Conservation (phyloP, 2,888 invertebrate genomes). For the Panorpa germanica region DNA sequence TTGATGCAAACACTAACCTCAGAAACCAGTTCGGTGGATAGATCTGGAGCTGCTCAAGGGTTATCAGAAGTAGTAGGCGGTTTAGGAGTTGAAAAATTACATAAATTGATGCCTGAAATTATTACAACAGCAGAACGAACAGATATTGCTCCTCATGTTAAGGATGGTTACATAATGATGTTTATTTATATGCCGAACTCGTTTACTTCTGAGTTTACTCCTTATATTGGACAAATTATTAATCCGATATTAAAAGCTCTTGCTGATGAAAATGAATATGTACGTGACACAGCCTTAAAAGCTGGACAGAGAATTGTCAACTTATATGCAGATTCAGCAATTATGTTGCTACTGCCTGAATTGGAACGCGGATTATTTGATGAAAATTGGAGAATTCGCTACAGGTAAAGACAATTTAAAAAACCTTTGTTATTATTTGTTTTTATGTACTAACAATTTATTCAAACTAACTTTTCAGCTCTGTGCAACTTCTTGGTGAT, state of each 20-base stretch:
- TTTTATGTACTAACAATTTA: conserved; percentile 4
- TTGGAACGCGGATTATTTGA: conserved; percentile 88
- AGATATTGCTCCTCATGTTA: conserved; percentile 90
- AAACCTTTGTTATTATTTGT: background rate
- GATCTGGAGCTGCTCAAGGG: conserved; percentile 91
- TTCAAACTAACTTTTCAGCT: conserved; percentile 42
- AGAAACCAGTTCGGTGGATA: conserved; percentile 86
- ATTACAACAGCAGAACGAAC: conserved; percentile 83
- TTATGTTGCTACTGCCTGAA: conserved; percentile 81
- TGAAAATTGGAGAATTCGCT: conserved; percentile 96
- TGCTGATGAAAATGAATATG: conserved; percentile 98
- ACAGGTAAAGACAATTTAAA: too few relatives aligned
- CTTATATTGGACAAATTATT: conserved; percentile 91
- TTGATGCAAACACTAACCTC: conserved; percentile 94
- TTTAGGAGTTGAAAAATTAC: conserved; percentile 83
- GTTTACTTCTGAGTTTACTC: conserved; percentile 87
- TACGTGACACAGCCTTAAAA: conserved; percentile 88
- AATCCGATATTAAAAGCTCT: conserved; percentile 92
- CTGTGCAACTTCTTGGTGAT: conserved; percentile 90
- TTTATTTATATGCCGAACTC: conserved; percentile 98
- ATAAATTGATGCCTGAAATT: conserved; percentile 93
- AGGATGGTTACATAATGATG: conserved; percentile 99
- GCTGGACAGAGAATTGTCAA: conserved; percentile 96
- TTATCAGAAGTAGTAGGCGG: conserved; percentile 96
- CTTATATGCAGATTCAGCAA: conserved; percentile 89